These are phyloP conservation scores for Alcedo quadribrachys DNA, from an alignment of 2,797 vertebrate species.

Conservation along the genomic window DNA sequence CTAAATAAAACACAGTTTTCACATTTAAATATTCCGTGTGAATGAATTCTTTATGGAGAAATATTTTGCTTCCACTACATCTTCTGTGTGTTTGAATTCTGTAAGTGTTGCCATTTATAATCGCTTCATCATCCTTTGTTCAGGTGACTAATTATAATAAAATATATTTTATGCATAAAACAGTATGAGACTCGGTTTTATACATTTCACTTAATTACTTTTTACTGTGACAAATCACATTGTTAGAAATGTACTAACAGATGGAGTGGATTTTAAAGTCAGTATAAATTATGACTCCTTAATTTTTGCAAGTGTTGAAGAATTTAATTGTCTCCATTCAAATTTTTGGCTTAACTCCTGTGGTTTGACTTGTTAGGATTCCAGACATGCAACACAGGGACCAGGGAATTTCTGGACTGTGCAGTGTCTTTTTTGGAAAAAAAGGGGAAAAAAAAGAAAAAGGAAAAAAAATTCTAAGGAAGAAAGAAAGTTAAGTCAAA, in stretches of 20 bases:
- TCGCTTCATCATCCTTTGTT: slow-evolving; percentile 54
- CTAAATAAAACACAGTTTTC: slow-evolving; percentile 34
- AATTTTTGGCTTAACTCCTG: slow-evolving; percentile 61
- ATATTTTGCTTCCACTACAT: neutral
- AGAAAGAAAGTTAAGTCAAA: slow-evolving; percentile 56
- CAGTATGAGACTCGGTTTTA: slow-evolving; percentile 49
- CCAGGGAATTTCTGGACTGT: slow-evolving; percentile 57
- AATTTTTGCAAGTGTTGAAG: slow-evolving; percentile 61
- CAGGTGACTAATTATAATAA: slow-evolving; percentile 69
- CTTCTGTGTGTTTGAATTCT: neutral
- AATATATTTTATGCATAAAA: slow-evolving; percentile 58
- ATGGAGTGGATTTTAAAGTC: slow-evolving; percentile 62
- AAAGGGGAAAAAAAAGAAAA: neutral
- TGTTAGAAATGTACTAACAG: slow-evolving; percentile 60
- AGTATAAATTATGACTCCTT: slow-evolving; percentile 59
- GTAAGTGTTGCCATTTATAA: slow-evolving; percentile 32
- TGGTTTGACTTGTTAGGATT: slow-evolving; percentile 71
- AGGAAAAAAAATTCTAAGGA: neutral
- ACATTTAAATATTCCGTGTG: neutral
- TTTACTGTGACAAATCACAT: slow-evolving; percentile 66
- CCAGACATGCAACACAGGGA: slow-evolving; percentile 66
- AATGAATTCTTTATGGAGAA: slow-evolving; percentile 12
- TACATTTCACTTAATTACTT: slow-evolving; percentile 66
- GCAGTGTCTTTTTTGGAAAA: neutral
- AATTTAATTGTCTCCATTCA: slow-evolving; percentile 54